Conservation (phyloP, 2,797 vertebrate genomes). For the Perdix hodgsoniae region DNA sequence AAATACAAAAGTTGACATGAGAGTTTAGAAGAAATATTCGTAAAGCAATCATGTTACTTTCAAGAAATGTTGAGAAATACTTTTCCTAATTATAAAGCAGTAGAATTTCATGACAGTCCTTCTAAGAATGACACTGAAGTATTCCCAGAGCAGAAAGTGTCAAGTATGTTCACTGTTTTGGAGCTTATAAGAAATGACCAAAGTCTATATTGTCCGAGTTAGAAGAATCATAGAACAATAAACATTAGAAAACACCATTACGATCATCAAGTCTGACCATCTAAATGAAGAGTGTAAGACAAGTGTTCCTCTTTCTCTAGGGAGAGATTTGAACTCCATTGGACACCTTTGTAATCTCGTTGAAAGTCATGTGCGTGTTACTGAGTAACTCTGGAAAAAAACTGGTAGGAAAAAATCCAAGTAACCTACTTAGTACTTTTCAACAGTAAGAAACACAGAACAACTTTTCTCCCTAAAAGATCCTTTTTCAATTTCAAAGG, state of each 20-base stretch:
- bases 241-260: no score
- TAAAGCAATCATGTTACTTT: neutral
- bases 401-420: neutral
- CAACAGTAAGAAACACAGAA: neutral
- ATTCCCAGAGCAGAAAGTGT: neutral
- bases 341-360: neutral
- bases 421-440: neutral
- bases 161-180: neutral
- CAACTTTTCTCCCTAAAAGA: neutral
- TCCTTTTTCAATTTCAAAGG: accelerated
- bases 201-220: accelerated
- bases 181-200: neutral
- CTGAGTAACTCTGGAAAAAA: neutral
- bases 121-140: neutral
- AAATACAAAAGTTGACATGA: neutral
- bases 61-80: neutral
- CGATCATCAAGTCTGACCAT: no score
- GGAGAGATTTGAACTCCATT: neutral
- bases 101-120: neutral
- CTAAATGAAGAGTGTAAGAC: neutral
- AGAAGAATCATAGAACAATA: neutral
- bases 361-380: neutral
- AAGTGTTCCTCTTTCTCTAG: neutral
- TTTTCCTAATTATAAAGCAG: neutral
- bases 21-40: neutral